Evolutionary conservation across 2,113 vertebrate genomes (phyloP), one percentile per base, ranked within the genome.

Genomic region (Peromyscus californicus): DNA sequence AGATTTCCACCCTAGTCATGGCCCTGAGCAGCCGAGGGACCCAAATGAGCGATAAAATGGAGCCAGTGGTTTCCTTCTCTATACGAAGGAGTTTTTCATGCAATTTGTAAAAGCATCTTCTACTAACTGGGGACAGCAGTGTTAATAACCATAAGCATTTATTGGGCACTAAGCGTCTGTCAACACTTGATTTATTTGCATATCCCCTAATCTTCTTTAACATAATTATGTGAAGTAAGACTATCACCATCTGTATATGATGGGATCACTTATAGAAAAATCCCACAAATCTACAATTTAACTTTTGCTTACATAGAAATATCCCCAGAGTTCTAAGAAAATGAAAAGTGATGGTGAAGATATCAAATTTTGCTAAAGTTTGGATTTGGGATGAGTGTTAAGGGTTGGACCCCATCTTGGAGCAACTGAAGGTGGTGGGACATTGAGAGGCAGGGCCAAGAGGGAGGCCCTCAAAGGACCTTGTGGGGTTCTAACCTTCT

Each of bases 11-110:
- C 26, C 82, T 5, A 21, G 48, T 17, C 7, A 16, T 33, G 80
- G 21, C 15, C 13, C 8, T 0, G 2, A 59, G 54, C 6, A 72
- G 42, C 57, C 63, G 1, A 3, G 5, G 57, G 36, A n/a, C 74
- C 7, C 7, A 26, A 17, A 2, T 31, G 22, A n/a, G 45, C 33
- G 2, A 0, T 39, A 39, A 42, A 33, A 65, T 1, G 17, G 4
- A 31, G n/a, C 51, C 17, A 4, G 26, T 12, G 22, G 39, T 45
- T 74, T 76, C 74, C 83, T 90, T 79, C 65, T 87, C 92, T 54
- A 67, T 39, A 9, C 13, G 33, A 76, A 36, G 0, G 16, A 57
- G 72, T 59, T 89, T 57, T 13, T 59, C 36, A 59, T 33, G 12
- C 9, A 11, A 10, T 54, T 93, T 78, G 79, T 90, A 63, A 48